These are phyloP conservation scores for Protobothrops flavoviridis DNA, from an alignment of 2,113 vertebrate species.

Conservation along the genomic window DNA sequence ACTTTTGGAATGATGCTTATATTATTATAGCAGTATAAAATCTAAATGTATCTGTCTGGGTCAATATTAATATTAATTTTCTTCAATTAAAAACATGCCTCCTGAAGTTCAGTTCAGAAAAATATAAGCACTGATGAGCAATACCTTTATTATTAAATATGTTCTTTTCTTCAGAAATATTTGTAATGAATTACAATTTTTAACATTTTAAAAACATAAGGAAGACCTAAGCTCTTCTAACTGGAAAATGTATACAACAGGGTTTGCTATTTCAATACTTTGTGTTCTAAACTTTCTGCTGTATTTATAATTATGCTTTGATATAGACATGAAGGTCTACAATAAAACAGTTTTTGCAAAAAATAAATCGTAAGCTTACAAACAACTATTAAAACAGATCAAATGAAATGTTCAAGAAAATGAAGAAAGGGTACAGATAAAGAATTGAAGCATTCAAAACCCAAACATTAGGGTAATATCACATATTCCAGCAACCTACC, in stretches of 20 bases:
- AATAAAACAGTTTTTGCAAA: neutral
- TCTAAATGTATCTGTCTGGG: neutral
- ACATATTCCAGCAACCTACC: constrained; percentile 65
- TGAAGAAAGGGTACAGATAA: neutral
- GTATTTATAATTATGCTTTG: neutral
- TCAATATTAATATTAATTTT: neutral
- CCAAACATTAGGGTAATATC: neutral
- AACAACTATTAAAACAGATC: neutral
- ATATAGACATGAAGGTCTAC: neutral
- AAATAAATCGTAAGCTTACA: neutral
- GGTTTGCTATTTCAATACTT: neutral
- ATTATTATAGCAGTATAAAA: neutral
- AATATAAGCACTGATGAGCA: neutral
- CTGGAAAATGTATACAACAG: neutral
- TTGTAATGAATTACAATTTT: neutral
- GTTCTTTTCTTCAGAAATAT: neutral
- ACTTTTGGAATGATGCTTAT: neutral
- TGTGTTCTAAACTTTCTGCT: neutral
- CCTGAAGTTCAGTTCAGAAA: neutral
- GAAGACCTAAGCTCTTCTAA: neutral
- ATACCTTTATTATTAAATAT: neutral
- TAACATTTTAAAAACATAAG: neutral
- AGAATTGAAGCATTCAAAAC: neutral
- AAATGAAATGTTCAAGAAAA: neutral
- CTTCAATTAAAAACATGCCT: neutral